Percentiles rank a stretch among this genome's conserved stretches.
These are phyloP conservation scores for Diarsia rubi DNA, from an alignment of 2,888 invertebrate genomes.

Conservation along the genomic window DNA sequence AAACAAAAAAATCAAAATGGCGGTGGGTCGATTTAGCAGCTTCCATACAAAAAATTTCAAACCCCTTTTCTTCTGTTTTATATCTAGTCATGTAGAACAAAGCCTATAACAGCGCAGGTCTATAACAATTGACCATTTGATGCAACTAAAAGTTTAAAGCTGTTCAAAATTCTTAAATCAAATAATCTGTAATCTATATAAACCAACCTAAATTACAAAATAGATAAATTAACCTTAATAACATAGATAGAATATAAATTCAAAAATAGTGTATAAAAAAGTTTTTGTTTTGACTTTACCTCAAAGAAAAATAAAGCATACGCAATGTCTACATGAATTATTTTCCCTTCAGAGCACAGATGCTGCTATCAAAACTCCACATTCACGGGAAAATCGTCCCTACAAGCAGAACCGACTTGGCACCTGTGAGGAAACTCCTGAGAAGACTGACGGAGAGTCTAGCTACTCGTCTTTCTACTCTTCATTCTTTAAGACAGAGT, in stretches of 20 bases:
- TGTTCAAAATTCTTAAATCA: background rate
- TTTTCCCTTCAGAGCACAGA: conserved; percentile 71
- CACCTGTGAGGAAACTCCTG: conserved; percentile 72
- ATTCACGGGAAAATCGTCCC: conserved; percentile 23
- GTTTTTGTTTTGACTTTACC: background rate
- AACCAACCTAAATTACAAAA: background rate
- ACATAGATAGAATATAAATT: conserved; percentile 1
- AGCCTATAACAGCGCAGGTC: background rate
- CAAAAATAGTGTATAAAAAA: conserved; percentile 12
- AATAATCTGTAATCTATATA: background rate
- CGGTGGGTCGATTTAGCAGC: no score
- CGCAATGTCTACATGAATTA: conserved; percentile 22
- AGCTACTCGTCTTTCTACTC: conserved; percentile 93
- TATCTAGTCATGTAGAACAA: background rate
- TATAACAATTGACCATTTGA: background rate
- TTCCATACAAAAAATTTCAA: no score
- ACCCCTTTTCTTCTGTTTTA: background rate
- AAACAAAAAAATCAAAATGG: no score
- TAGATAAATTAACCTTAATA: background rate
- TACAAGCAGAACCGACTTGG: conserved; percentile 44
- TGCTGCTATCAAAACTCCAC: conserved; percentile 44
- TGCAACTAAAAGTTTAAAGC: background rate
- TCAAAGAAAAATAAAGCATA: background rate
- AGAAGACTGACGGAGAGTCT: conserved; percentile 87
- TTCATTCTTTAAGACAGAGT: conserved; percentile 93